Base-by-base conservation (phyloP, 2,888 invertebrate genomes). In the Gasteruption jaculator region DNA sequence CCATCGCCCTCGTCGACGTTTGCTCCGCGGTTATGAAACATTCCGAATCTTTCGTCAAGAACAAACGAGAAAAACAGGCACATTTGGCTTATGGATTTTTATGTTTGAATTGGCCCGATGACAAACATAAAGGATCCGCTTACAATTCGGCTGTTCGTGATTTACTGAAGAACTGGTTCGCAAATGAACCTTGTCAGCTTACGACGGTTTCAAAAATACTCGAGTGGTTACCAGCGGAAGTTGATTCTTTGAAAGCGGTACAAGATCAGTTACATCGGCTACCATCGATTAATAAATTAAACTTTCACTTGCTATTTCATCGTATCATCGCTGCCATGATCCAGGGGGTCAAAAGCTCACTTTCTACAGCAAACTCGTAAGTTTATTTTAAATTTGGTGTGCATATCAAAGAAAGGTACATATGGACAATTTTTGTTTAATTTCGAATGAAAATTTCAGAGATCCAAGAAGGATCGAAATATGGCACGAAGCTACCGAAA, bases 251-350 rank as follows among this genome's bases (percentile, higher is more conserved):
- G 10, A 75, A 78, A 56, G 73, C 71, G 14, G 77, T 77, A 48
- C 78, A 80, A 48, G 80, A 78, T 57, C 72, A 73, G 2, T 67
- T 89, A 10, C 69, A 64, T 25, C 76, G 76, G 35, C 76, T 86
- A 41, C 78, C 79, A 19, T 79, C 82, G 39, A 79, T 89, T 36
- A 81, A 76, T 50, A 76, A 71, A 64, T 70, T 68, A 1, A 85
- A 80, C 62, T 86, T 87, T 56, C 76, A 82, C 6, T 71, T 86
- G 50, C 66, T 88, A 3, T 85, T 80, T 55, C 77, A 81, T 51
- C 80, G 80, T 46, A 56, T 87, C 1, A 85, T 84, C 38, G 74
- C 74, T 46, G 77, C 80, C 7, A 60, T 86, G 7, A 74, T 79
- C 24, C 76, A 75, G 46, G 74, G 80, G 2, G 69, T 79, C 1